A percentile compares a stretch with the other conserved stretches of the same genome.
Conservation (phyloP, 2,888 invertebrate species). For the Ochropacha duplaris region DNA sequence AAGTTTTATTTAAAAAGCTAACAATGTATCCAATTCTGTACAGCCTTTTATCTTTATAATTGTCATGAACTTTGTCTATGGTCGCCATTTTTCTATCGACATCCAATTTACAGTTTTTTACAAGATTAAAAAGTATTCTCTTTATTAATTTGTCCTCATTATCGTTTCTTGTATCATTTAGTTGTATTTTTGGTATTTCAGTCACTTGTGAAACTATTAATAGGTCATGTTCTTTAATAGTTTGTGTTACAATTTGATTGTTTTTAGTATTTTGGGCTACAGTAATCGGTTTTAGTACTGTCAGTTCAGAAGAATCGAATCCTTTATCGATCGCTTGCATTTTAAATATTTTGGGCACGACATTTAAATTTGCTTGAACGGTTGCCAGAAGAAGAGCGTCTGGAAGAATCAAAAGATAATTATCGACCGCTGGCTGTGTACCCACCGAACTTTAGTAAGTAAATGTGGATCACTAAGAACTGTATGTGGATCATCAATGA, state of each 20-base stretch:
- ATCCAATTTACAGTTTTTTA: not conserved
- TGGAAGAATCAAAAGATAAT: not conserved
- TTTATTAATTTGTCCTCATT: not conserved
- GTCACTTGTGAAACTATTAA: not conserved
- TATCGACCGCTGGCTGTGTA: too few relatives aligned
- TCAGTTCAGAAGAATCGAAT: not conserved
- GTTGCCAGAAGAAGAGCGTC: not conserved
- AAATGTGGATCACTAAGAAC: too few relatives aligned
- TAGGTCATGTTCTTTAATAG: not conserved
- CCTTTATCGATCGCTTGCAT: not conserved
- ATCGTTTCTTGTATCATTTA: not conserved
- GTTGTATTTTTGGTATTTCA: not conserved
- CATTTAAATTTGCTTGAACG: not conserved
- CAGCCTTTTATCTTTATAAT: not conserved
- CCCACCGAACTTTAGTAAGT: too few relatives aligned
- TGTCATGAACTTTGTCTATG: not conserved
- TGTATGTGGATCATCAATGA: too few relatives aligned
- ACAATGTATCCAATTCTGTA: not conserved
- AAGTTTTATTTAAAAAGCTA: not conserved
- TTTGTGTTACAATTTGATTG: not conserved
- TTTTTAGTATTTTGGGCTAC: not conserved
- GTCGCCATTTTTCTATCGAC: not conserved
- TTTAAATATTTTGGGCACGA: not conserved
- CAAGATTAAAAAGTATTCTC: not conserved
- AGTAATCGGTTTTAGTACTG: not conserved